A percentile compares a stretch with the other conserved stretches of the same genome.
Evolutionary conservation across 2,113 vertebrate species (phyloP).

Genomic region (Lophochroa leadbeateri): DNA sequence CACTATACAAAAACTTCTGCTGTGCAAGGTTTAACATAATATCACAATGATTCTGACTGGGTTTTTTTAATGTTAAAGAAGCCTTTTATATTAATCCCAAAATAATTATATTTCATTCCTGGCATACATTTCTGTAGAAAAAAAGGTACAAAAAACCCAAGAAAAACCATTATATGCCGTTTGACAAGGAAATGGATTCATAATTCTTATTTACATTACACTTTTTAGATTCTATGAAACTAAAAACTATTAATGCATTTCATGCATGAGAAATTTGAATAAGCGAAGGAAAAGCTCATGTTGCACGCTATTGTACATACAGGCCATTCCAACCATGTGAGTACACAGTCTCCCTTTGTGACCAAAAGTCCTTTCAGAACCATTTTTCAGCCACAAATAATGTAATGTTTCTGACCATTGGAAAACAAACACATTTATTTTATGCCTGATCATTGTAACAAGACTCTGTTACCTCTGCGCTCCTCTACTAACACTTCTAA

Average conservation of each 20-base stretch:
- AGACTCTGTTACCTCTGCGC: not conserved
- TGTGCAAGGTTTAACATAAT: not conserved
- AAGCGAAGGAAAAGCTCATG: not conserved
- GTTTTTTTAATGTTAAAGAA: not conserved
- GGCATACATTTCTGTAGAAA: not conserved
- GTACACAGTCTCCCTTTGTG: not conserved
- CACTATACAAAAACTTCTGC: not conserved
- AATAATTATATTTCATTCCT: not conserved
- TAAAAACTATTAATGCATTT: not conserved
- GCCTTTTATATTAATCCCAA: not conserved
- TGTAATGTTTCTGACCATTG: conserved; percentile 28
- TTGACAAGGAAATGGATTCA: not conserved
- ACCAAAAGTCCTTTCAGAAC: not conserved
- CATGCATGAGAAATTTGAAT: not conserved
- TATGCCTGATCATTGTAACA: not conserved
- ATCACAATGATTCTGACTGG: not conserved
- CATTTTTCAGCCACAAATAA: not conserved
- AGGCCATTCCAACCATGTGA: not conserved
- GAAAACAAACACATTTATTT: conserved; percentile 17
- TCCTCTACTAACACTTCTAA: not conserved
- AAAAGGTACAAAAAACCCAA: not conserved
- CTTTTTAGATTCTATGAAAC: not conserved
- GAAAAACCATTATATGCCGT: not conserved
- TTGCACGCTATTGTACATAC: not conserved
- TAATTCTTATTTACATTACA: not conserved